Conservation (phyloP, 2,888 invertebrate genomes). For the Callinectes sapidus region DNA sequence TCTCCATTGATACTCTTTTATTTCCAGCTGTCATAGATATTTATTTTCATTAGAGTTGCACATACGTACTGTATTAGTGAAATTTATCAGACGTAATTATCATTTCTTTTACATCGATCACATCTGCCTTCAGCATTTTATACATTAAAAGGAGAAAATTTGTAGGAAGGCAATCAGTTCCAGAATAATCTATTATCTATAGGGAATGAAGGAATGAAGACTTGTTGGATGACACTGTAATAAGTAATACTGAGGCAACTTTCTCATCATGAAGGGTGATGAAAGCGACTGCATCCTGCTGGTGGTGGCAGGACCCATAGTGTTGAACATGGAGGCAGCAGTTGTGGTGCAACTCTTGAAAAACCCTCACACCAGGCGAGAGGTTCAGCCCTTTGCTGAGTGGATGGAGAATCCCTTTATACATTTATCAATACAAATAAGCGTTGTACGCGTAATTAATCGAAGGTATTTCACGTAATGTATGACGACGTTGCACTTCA, state of each 20-base stretch:
- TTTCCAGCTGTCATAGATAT: not conserved
- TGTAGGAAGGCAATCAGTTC: not conserved
- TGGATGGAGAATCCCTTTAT: slow-evolving; percentile 53
- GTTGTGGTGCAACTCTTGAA: slow-evolving; percentile 18
- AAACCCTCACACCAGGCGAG: slow-evolving; percentile 19
- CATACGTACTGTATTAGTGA: too few relatives aligned
- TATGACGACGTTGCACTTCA: too few relatives aligned
- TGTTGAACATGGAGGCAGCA: slow-evolving; percentile 30
- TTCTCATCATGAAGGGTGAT: not conserved
- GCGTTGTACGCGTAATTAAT: too few relatives aligned
- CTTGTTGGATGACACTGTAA: not conserved
- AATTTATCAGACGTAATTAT: not conserved
- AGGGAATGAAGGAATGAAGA: not conserved
- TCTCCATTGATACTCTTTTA: too few relatives aligned
- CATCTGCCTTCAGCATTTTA: too few relatives aligned
- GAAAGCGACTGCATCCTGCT: not conserved
- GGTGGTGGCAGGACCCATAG: slow-evolving; percentile 26
- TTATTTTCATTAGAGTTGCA: not conserved
- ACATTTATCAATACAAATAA: too few relatives aligned
- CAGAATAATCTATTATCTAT: not conserved
- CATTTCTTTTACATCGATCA: not conserved
- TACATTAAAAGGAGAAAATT: not conserved
- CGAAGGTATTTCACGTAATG: too few relatives aligned
- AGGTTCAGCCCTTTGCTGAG: slow-evolving; percentile 46
- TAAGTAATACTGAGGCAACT: not conserved